These are phyloP conservation scores for Gymnocheta viridis DNA, from an alignment of 2,888 invertebrate genomes.

Conservation along the genomic window DNA sequence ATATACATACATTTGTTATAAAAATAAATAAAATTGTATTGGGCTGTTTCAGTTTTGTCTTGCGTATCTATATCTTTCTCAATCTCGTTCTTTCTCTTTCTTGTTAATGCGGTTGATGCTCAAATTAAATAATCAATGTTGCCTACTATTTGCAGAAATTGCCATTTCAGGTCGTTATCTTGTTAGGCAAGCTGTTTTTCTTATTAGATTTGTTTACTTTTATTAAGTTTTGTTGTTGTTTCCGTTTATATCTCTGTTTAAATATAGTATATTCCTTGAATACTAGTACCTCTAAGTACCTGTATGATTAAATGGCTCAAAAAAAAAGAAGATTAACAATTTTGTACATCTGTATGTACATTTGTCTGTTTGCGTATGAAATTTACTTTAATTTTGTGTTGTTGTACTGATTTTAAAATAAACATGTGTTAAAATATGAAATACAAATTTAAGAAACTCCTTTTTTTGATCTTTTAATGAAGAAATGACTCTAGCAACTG, in stretches of 20 bases:
- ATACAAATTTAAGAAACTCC: no score
- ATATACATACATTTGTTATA: not conserved
- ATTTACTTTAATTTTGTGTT: not conserved
- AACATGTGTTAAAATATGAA: no score
- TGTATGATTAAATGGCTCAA: not conserved
- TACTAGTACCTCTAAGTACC: not conserved
- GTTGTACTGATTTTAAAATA: no score
- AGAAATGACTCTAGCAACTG: no score
- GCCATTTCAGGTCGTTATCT: constrained; percentile 63
- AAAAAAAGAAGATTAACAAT: not conserved
- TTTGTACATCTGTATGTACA: no score
- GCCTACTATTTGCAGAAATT: constrained; percentile 59
- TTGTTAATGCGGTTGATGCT: not conserved
- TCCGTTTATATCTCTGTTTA: not conserved
- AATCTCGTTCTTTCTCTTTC: not conserved
- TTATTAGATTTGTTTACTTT: constrained; percentile 65
- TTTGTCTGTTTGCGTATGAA: not conserved
- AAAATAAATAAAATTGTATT: constrained; percentile 11
- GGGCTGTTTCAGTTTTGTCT: no score
- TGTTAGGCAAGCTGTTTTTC: constrained; percentile 63
- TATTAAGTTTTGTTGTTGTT: constrained; percentile 40
- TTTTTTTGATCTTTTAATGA: no score
- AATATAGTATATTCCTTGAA: not conserved
- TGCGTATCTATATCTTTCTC: no score
- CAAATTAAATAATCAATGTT: constrained; percentile 48